A percentile compares a stretch with the other conserved stretches of the same genome.
Conservation (phyloP, 2,113 vertebrate species). For the Dissostichus mawsoni region DNA sequence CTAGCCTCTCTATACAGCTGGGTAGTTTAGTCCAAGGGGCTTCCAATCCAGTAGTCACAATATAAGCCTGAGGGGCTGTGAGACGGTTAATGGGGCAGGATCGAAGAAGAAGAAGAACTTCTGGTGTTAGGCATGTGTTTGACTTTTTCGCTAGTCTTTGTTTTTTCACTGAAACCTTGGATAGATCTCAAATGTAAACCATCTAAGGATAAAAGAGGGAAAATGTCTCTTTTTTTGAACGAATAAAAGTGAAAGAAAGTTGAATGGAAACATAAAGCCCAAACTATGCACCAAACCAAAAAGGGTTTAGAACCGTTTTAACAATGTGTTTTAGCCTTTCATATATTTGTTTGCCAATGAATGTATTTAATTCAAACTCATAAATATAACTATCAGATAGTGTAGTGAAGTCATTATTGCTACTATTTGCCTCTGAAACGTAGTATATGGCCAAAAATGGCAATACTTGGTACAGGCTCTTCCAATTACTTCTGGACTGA, state of each 20-base stretch:
- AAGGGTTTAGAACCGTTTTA: not conserved
- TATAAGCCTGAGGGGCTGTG: slow-evolving; percentile 10
- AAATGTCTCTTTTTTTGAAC: not conserved
- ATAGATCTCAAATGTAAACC: not conserved
- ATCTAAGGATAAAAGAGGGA: not conserved
- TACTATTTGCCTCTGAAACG: not conserved
- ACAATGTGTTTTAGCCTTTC: not conserved
- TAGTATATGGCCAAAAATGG: not conserved
- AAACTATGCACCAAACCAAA: not conserved
- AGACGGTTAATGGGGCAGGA: slow-evolving; percentile 24
- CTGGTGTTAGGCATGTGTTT: not conserved
- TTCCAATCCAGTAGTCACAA: not conserved
- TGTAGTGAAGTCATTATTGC: not conserved
- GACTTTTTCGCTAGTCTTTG: not conserved
- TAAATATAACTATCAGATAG: not conserved
- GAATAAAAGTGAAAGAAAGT: not conserved
- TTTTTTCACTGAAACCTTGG: not conserved
- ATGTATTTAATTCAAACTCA: not conserved
- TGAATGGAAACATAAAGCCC: not conserved
- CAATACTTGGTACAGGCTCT: not conserved
- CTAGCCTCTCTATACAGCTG: not conserved
- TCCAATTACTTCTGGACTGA: not conserved
- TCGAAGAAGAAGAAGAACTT: not conserved
- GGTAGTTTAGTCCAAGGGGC: not conserved
- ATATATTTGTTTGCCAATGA: not conserved